phyloP scores from a whole-genome alignment of 2,888 invertebrate genomes.

The Eudiplozoon nipponicum region DNA sequence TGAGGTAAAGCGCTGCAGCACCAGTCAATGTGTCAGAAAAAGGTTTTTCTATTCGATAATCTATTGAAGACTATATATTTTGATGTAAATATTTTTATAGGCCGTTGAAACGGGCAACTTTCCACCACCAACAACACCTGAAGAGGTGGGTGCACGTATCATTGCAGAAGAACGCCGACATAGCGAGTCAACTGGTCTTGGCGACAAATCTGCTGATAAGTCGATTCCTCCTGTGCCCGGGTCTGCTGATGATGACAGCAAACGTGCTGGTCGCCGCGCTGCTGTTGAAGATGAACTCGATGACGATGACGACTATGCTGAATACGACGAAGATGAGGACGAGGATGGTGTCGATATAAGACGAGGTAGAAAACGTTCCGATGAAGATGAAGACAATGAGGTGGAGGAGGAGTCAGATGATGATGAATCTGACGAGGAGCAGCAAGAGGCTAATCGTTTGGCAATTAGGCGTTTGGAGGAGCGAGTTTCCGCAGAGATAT shows the following conservation, averaged over 20 bases:
- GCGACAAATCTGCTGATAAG: conserved; percentile 13
- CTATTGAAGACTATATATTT: no score
- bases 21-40: no score
- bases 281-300: conserved; percentile 52
- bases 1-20: no score
- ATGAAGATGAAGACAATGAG: conserved; percentile 36
- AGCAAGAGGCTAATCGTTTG: no score
- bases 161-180: conserved; percentile 39
- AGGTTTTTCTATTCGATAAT: no score
- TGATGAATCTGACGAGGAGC: conserved; percentile 34
- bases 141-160: conserved; percentile 72
- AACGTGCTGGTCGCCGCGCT: conserved; percentile 36
- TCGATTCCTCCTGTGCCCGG: conserved; percentile 10
- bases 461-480: no score
- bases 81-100: no score
- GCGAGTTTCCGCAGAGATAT: no score
- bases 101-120: conserved; percentile 34
- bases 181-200: not conserved
- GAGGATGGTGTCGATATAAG: conserved; percentile 16
- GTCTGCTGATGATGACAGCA: conserved; percentile 35
- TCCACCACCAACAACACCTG: conserved; percentile 77
- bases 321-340: conserved; percentile 19
- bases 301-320: conserved; percentile 32
- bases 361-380: conserved; percentile 17
- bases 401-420: conserved; percentile 47